Evolutionary conservation across 2,888 invertebrate species (phyloP).

Genomic region (Nematopogon swammerdamellus): DNA sequence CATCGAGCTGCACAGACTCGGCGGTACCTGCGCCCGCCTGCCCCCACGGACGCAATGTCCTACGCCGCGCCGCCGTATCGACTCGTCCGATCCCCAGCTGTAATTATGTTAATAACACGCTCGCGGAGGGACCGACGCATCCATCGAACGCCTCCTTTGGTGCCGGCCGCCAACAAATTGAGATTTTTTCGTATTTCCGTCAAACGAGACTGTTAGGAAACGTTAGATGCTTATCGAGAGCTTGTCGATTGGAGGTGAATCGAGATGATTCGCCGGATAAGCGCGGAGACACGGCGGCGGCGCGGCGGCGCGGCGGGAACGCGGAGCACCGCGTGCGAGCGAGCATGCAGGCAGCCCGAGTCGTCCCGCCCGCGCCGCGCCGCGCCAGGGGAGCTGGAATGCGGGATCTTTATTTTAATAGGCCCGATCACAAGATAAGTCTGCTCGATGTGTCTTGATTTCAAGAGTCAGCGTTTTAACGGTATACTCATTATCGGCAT

Average conservation of each 20-base stretch:
- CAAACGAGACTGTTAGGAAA: background rate
- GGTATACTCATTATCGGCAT: too few species aligned
- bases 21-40: slow-evolving; percentile 27
- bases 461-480: too few species aligned
- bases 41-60: too few species aligned
- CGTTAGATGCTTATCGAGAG: background rate
- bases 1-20: slow-evolving; percentile 25
- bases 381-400: background rate
- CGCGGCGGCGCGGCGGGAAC: too few species aligned
- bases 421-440: background rate
- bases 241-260: background rate
- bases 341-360: background rate
- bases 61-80: background rate
- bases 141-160: background rate
- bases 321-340: too few species aligned
- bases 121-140: background rate
- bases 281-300: background rate
- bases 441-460: too few species aligned
- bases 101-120: background rate
- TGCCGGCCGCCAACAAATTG: background rate
- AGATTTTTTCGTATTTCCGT: background rate
- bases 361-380: background rate
- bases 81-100: background rate
- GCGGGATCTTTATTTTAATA: background rate
- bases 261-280: background rate